Percentiles rank a stretch among this genome's conserved stretches.
phyloP scores from a whole-genome alignment of 2,888 invertebrate species.

The Melieria omissa region DNA sequence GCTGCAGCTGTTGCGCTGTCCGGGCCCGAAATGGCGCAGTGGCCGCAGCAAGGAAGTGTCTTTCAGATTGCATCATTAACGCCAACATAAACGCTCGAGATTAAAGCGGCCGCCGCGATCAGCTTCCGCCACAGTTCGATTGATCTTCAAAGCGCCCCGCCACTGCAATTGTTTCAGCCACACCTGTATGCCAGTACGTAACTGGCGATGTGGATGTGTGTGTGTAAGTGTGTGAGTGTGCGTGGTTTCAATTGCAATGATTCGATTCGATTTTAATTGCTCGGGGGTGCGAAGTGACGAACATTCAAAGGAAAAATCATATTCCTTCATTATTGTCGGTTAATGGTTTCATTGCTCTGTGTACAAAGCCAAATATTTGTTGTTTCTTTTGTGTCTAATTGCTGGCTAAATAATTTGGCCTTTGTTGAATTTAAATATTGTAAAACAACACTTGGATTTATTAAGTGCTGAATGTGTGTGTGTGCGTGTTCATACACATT shows the following conservation, averaged over 20 bases:
- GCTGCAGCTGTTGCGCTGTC: too few relatives aligned
- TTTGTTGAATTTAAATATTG: too few relatives aligned
- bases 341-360: neutral
- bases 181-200: neutral
- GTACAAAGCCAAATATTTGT: neutral
- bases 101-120: slow-evolving; percentile 21
- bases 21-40: slow-evolving; percentile 8
- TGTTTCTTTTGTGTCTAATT: neutral
- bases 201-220: slow-evolving; percentile 1
- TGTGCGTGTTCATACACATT: too few relatives aligned
- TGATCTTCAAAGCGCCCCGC: too few relatives aligned
- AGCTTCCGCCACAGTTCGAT: neutral
- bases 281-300: too few relatives aligned
- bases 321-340: neutral
- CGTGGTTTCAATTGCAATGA: neutral
- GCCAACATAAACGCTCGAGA: slow-evolving; percentile 20
- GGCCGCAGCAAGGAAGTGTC: slow-evolving; percentile 24
- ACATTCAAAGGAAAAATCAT: too few relatives aligned
- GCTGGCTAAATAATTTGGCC: too few relatives aligned
- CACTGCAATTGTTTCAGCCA: too few relatives aligned
- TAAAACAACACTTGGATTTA: too few relatives aligned
- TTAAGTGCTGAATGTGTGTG: too few relatives aligned
- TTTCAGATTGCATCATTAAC: slow-evolving; percentile 16
- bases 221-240: slow-evolving; percentile 4
- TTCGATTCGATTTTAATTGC: too few relatives aligned